Conservation (phyloP, 2,113 vertebrate species). For the Camelus bactrianus region DNA sequence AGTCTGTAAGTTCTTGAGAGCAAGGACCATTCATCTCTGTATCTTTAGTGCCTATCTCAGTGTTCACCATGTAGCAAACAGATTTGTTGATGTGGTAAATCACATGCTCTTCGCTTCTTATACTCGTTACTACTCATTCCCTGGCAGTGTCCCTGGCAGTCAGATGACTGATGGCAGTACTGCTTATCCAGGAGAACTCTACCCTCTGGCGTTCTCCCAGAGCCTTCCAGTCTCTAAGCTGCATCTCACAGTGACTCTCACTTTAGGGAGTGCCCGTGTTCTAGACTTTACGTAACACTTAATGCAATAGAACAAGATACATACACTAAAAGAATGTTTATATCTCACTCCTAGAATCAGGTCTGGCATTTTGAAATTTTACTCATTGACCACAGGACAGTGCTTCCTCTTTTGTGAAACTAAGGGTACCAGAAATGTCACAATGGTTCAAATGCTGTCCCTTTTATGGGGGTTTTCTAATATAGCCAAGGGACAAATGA, state of each 20-base stretch:
- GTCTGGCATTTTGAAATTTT: not conserved
- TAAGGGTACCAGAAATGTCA: not conserved
- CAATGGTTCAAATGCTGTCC: not conserved
- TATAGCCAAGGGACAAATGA: not conserved
- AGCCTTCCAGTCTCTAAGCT: not conserved
- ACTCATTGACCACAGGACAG: not conserved
- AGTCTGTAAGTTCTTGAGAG: not conserved
- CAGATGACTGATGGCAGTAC: not conserved
- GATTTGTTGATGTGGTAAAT: not conserved
- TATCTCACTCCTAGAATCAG: not conserved
- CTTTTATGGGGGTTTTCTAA: not conserved
- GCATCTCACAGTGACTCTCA: not conserved
- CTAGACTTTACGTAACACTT: not conserved
- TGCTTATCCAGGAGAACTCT: not conserved
- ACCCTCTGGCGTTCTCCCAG: too few relatives aligned
- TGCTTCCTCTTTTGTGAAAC: not conserved
- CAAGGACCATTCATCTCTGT: not conserved
- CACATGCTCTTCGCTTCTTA: not conserved
- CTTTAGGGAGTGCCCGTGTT: not conserved
- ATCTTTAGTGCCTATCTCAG: not conserved
- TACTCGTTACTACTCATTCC: not conserved
- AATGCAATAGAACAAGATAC: not conserved
- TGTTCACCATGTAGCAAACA: not conserved
- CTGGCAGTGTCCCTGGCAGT: not conserved
- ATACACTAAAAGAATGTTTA: not conserved